A percentile compares a stretch with the other conserved stretches of the same genome.
phyloP scores from a whole-genome alignment of 2,888 invertebrate species.

The Chelonus formosanus region DNA sequence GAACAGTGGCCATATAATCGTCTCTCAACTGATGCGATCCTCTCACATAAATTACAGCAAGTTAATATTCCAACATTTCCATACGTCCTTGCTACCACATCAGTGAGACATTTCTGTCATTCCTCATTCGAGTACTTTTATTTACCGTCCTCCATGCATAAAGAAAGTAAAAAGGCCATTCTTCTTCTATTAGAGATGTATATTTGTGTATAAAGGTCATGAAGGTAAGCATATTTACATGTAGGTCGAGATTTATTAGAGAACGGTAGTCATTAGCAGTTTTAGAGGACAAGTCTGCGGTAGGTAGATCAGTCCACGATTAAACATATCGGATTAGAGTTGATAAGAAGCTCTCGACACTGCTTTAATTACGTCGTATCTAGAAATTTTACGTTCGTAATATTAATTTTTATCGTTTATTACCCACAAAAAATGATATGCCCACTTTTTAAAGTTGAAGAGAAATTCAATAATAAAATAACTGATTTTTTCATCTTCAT shows the following conservation, averaged over 20 bases:
- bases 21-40: constrained; percentile 26
- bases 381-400: not conserved
- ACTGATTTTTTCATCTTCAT: too few relatives aligned
- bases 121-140: not conserved
- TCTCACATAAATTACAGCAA: constrained; percentile 37
- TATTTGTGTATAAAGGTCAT: constrained; percentile 1
- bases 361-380: constrained; percentile 38
- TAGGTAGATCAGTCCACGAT: constrained; percentile 5
- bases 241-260: too few relatives aligned
- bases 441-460: too few relatives aligned
- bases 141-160: not conserved
- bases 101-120: constrained; percentile 8
- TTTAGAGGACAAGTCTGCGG: constrained; percentile 7
- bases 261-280: too few relatives aligned
- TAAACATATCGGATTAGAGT: constrained; percentile 54
- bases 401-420: constrained; percentile 4
- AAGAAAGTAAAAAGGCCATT: not conserved
- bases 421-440: too few relatives aligned
- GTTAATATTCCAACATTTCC: constrained; percentile 43
- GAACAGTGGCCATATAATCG: constrained; percentile 17
- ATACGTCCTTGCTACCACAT: constrained; percentile 45
- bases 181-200: not conserved
- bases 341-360: constrained; percentile 56
- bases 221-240: too few relatives aligned
- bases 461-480: too few relatives aligned